phyloP scores from a whole-genome alignment of 1,140 invertebrate species.

The Diprion similis region DNA sequence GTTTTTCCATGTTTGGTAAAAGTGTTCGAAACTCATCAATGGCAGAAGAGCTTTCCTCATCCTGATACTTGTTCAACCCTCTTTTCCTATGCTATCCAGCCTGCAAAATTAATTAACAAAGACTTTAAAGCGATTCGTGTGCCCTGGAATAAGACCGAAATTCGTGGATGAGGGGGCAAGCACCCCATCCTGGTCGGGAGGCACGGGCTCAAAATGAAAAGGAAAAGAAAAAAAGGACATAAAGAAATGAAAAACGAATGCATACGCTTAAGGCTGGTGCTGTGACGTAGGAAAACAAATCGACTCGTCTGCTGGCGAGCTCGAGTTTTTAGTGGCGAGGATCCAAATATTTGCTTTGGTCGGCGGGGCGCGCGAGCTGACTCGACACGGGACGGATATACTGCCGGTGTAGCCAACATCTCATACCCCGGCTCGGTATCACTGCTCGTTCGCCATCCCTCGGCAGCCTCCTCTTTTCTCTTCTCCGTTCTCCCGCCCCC shows the following conservation, averaged over 20 bases:
- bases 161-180: too few relatives aligned
- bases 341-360: conserved; percentile 60
- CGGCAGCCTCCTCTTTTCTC: conserved; percentile 19
- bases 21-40: too few relatives aligned
- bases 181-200: too few relatives aligned
- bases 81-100: too few relatives aligned
- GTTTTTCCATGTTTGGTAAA: too few relatives aligned
- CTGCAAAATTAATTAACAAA: too few relatives aligned
- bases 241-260: background rate
- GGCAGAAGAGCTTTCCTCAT: too few relatives aligned
- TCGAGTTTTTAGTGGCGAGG: conserved; percentile 61
- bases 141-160: too few relatives aligned
- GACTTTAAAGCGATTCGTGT: too few relatives aligned
- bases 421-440: conserved; percentile 1
- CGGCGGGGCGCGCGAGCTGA: conserved; percentile 33
- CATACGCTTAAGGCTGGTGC: conserved; percentile 14
- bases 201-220: too few relatives aligned
- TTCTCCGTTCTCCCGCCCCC: conserved; percentile 13
- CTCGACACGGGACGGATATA: conserved; percentile 6
- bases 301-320: conserved; percentile 57
- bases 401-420: conserved; percentile 1
- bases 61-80: too few relatives aligned
- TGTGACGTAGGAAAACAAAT: conserved; percentile 58
- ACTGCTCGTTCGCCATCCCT: conserved; percentile 23
- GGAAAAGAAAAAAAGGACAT: too few relatives aligned